Evolutionary conservation across 2,797 vertebrate genomes (phyloP).

Genomic region (Cichlasoma orientale): DNA sequence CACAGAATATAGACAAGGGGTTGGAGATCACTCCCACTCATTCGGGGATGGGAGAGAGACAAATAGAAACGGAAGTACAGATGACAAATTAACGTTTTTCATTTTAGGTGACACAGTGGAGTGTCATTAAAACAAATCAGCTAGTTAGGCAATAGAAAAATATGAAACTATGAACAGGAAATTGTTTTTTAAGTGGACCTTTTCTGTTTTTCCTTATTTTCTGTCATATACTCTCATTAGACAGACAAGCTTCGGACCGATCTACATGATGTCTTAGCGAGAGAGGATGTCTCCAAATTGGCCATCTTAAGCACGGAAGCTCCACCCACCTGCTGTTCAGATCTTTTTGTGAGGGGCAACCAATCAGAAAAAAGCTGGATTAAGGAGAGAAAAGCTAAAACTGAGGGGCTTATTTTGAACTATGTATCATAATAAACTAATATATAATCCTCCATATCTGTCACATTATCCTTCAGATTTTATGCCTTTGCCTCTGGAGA

Average conservation of each 20-base stretch:
- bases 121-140: not conserved
- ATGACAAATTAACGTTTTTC: conserved; percentile 10
- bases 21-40: conserved; percentile 34
- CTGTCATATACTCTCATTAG: too few relatives aligned
- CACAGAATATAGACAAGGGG: conserved; percentile 23
- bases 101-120: not conserved
- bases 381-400: not conserved
- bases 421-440: not conserved
- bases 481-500: not conserved
- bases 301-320: not conserved
- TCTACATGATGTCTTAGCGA: not conserved
- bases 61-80: conserved; percentile 26
- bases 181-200: too few relatives aligned
- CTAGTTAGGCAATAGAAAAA: not conserved
- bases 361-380: not conserved
- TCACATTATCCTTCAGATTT: not conserved
- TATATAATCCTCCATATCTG: not conserved
- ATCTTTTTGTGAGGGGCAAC: not conserved
- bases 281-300: not conserved
- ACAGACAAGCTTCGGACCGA: too few relatives aligned
- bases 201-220: too few relatives aligned
- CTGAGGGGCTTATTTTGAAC: not conserved
- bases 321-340: not conserved
- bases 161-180: not conserved
- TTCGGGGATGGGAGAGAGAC: conserved; percentile 27